These are phyloP conservation scores for Hoplostethus mediterraneus DNA, from an alignment of 2,797 vertebrate genomes.

Conservation along the genomic window DNA sequence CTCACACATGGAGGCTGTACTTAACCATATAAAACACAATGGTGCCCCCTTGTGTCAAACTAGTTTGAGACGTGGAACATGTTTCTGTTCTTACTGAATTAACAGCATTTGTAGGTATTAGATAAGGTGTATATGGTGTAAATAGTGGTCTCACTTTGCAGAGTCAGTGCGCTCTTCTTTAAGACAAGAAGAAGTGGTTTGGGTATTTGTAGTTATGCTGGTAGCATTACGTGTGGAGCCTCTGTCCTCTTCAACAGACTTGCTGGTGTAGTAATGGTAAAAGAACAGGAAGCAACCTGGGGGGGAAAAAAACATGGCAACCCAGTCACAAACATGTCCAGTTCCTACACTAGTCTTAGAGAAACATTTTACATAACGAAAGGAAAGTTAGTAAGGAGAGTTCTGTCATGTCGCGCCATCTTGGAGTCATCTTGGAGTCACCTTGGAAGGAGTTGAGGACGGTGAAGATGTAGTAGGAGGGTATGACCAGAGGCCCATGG, in stretches of 20 bases:
- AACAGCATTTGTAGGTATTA: no score
- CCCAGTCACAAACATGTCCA: not conserved
- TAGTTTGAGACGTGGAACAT: not conserved
- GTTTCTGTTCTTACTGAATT: not conserved
- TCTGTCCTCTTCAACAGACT: not conserved
- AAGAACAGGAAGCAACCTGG: constrained; percentile 77
- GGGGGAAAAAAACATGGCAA: not conserved
- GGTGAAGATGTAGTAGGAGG: constrained; percentile 74
- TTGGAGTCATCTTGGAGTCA: constrained; percentile 21
- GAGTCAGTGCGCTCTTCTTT: not conserved
- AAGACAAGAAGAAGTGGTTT: fast-evolving
- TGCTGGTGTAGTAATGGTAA: constrained; percentile 66
- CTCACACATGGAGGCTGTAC: not conserved
- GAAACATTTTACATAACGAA: no score
- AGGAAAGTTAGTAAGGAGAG: not conserved
- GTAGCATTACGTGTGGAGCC: not conserved
- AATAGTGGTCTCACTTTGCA: not conserved
- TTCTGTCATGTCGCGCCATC: not conserved
- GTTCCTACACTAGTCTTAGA: not conserved
- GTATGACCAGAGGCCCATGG: constrained; percentile 47
- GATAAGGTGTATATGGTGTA: no score
- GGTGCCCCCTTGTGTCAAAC: constrained; percentile 73
- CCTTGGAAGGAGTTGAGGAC: constrained; percentile 78
- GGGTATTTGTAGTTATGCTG: constrained; percentile 2
- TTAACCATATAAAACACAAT: constrained; percentile 46